Conservation (phyloP, 2,888 invertebrate species). For the Leucoma salicis region DNA sequence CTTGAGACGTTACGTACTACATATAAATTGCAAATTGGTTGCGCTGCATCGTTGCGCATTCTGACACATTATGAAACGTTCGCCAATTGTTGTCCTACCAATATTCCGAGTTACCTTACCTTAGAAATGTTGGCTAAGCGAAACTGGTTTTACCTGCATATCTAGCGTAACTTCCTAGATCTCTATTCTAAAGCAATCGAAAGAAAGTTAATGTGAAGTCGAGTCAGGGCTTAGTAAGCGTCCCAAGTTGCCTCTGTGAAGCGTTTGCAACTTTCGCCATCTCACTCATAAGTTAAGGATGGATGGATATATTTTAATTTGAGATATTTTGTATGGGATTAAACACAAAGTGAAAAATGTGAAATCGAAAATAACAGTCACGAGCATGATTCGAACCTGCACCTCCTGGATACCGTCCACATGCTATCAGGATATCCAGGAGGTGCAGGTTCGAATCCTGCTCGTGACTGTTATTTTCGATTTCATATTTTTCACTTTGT, state of each 20-base stretch:
- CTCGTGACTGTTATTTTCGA: too few relatives aligned
- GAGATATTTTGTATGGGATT: too few relatives aligned
- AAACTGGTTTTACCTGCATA: slow-evolving; percentile 31
- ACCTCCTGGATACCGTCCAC: too few relatives aligned
- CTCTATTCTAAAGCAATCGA: slow-evolving; percentile 42
- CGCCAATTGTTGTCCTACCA: slow-evolving; percentile 28
- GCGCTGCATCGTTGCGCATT: slow-evolving; percentile 26
- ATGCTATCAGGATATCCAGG: too few relatives aligned
- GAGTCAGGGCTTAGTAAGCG: slow-evolving; percentile 25
- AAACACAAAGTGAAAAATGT: too few relatives aligned
- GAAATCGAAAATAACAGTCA: too few relatives aligned
- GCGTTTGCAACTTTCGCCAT: slow-evolving; percentile 37
- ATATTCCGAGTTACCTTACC: slow-evolving; percentile 19
- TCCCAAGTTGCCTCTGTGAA: slow-evolving; percentile 33
- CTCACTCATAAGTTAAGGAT: slow-evolving; percentile 29
- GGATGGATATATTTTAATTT: slow-evolving; percentile 14
- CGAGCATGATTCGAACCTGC: too few relatives aligned
- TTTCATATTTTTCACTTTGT: too few relatives aligned
- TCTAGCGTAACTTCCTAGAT: slow-evolving; percentile 33
- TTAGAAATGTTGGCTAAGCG: slow-evolving; percentile 25
- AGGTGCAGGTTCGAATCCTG: too few relatives aligned
- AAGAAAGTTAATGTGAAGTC: slow-evolving; percentile 44
- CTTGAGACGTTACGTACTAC: slow-evolving; percentile 15
- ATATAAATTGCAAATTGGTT: slow-evolving; percentile 32
- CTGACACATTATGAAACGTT: slow-evolving; percentile 30